These are phyloP conservation scores for Carapus acus DNA, from an alignment of 2,797 vertebrate species.

Conservation along the genomic window DNA sequence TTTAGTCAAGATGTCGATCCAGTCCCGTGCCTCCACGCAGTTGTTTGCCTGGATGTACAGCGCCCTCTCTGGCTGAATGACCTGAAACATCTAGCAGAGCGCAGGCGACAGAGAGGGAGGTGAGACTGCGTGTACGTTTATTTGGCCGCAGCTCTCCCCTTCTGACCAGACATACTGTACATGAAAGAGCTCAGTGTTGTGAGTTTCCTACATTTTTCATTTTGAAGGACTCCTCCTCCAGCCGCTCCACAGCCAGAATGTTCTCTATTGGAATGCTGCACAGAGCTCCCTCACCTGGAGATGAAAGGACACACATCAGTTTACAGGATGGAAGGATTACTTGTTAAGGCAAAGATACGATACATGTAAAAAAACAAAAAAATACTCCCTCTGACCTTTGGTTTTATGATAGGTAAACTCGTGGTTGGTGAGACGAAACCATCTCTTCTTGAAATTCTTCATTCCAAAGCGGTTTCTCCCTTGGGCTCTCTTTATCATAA, in stretches of 20 bases:
- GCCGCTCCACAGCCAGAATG: conserved; percentile 93
- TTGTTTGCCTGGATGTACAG: conserved; percentile 98
- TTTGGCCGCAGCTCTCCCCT: conserved; percentile 1
- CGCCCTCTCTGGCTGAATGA: conserved; percentile 93
- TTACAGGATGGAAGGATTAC: neutral
- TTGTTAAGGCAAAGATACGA: no score
- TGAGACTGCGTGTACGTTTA: neutral
- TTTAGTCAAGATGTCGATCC: conserved; percentile 98
- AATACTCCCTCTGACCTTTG: conserved; percentile 77
- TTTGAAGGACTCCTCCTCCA: conserved; percentile 98
- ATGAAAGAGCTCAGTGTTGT: neutral
- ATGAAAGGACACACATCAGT: conserved; percentile 23
- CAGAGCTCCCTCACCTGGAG: conserved; percentile 86
- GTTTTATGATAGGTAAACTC: conserved; percentile 98
- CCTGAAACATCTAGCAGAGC: conserved; percentile 91
- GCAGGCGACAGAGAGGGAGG: neutral
- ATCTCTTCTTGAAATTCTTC: conserved; percentile 99
- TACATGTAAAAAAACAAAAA: no score
- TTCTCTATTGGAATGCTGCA: conserved; percentile 98
- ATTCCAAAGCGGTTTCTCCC: conserved; percentile 95
- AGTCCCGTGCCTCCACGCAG: conserved; percentile 97
- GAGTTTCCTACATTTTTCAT: conserved; percentile 93
- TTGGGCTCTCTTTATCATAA: conserved; percentile 98
- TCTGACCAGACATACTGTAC: neutral
- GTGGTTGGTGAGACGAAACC: conserved; percentile 97